Conservation (phyloP, 2,797 vertebrate species). For the Clamator glandarius region DNA sequence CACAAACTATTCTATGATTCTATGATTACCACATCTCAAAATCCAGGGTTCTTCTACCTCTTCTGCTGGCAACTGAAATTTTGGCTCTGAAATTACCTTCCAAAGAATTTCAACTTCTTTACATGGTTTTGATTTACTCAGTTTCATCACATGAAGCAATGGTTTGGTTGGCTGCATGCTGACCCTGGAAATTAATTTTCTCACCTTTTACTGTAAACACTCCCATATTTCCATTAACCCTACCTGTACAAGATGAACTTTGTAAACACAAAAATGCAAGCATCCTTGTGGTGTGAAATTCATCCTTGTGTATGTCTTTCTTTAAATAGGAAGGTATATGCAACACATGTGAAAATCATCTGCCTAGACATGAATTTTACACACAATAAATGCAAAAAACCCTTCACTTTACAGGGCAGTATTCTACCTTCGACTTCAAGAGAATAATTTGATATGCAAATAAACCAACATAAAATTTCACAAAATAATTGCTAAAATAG, state of each 20-base stretch:
- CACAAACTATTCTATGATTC: too few species aligned
- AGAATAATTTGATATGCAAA: not conserved
- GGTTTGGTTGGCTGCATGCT: not conserved
- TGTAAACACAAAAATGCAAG: not conserved
- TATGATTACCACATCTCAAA: not conserved
- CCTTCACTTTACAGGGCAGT: not conserved
- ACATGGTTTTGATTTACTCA: not conserved
- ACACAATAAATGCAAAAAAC: not conserved
- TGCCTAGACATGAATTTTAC: not conserved
- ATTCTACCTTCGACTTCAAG: not conserved
- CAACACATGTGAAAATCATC: not conserved
- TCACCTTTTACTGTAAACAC: not conserved
- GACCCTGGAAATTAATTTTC: conserved; percentile 1
- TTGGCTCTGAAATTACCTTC: not conserved
- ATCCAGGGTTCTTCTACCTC: not conserved
- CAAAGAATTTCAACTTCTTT: not conserved
- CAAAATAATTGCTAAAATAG: not conserved
- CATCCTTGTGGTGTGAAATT: not conserved
- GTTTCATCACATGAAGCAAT: not conserved
- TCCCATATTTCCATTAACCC: not conserved
- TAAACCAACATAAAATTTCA: not conserved
- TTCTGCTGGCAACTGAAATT: not conserved
- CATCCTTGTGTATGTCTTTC: not conserved
- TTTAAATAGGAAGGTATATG: not conserved
- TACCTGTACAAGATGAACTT: not conserved